Base-by-base conservation (phyloP, 1,140 invertebrate genomes). In the Prorops nasuta region DNA sequence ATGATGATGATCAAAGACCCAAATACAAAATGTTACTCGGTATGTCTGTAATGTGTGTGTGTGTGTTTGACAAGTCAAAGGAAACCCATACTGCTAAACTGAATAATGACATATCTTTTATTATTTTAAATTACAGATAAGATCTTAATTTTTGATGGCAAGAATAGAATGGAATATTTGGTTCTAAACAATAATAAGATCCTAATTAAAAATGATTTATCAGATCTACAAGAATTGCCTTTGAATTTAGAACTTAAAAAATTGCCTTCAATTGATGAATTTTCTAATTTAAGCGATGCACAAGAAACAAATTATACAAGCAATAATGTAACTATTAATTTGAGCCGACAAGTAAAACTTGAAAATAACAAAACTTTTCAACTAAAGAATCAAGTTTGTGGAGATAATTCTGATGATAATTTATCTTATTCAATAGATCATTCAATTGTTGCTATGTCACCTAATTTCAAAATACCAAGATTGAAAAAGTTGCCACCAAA, bases 101-200 rank as follows among this genome's bases (percentile, higher is more conserved):
- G n/a, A n/a, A n/a, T n/a, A n/a, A n/a, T n/a, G 37, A 18, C 16
- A 48, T 32, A 21, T 22, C 20, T 40, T 48, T 35, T 16, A 17
- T 43, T 38, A 44, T 48, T 57, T 59, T 60, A 20, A 54, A 59
- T 78, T 80, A 8, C 66, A 86, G 84, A 86, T 58, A 84, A 83
- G 70, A 71, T 86, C 54, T 50, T 85, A 52, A 64, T 86, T 36
- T 81, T 81, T 36, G 81, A 79, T 55, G 82, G 83, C 19, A 66
- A 78, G 46, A 47, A 81, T 50, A 58, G 83, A 24, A 84, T 81
- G 8, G 83, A 86, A 72, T 86, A 86, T 57, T n/a, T n/a, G n/a
- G n/a, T n/a, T n/a, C n/a, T n/a, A n/a, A n/a, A n/a, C n/a, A n/a
- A n/a, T n/a, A n/a, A n/a, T n/a, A n/a, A n/a, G n/a, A n/a, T n/a